These are phyloP conservation scores for Colostygia pectinataria DNA, from an alignment of 2,888 invertebrate species.

Conservation along the genomic window DNA sequence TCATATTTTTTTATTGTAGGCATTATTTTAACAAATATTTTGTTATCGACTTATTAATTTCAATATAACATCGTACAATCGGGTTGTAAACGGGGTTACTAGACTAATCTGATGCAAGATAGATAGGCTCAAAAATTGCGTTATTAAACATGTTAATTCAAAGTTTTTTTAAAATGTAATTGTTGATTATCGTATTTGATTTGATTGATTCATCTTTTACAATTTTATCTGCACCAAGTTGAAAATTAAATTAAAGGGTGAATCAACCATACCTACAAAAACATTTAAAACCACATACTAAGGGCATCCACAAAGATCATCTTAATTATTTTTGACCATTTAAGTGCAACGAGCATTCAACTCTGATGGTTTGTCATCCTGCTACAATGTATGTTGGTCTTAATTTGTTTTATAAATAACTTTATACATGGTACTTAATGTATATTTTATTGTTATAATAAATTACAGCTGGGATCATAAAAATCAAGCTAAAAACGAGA, in stretches of 20 bases:
- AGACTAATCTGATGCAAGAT: too few species aligned
- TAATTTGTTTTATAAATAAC: slow-evolving; percentile 35
- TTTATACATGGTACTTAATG: slow-evolving; percentile 29
- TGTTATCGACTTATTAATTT: too few species aligned
- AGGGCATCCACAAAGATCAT: slow-evolving; percentile 23
- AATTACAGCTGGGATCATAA: slow-evolving; percentile 33
- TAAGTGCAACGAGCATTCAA: slow-evolving; percentile 37
- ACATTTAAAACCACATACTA: slow-evolving; percentile 1
- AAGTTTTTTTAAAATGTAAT: too few species aligned
- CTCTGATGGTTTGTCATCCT: slow-evolving; percentile 29
- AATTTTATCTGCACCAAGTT: background rate
- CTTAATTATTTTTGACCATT: slow-evolving; percentile 29
- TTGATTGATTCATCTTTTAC: too few species aligned
- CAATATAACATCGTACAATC: too few species aligned
- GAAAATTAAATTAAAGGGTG: slow-evolving; percentile 1
- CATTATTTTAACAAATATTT: too few species aligned
- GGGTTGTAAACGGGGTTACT: too few species aligned
- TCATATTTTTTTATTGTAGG: too few species aligned
- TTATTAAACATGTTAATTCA: too few species aligned
- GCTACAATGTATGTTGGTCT: slow-evolving; percentile 22
- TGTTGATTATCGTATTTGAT: too few species aligned
- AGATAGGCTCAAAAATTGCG: too few species aligned
- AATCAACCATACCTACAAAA: slow-evolving; percentile 3
- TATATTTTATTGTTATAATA: slow-evolving; percentile 34
- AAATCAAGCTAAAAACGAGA: slow-evolving; percentile 29